These are phyloP conservation scores for Echeneis naucrates DNA, from an alignment of 2,797 vertebrate species.

Conservation along the genomic window DNA sequence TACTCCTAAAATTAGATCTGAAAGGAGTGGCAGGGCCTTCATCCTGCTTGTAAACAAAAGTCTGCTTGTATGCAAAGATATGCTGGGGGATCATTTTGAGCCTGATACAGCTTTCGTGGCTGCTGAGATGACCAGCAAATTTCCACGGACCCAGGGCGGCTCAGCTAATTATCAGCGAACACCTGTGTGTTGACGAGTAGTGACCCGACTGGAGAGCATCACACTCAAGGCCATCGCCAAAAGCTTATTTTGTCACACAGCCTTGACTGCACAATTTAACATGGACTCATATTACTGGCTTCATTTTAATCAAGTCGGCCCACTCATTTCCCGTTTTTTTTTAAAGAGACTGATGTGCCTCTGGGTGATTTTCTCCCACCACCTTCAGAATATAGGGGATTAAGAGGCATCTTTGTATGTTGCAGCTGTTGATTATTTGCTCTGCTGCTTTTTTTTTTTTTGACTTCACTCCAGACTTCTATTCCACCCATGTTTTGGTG, in stretches of 20 bases:
- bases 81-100: background rate
- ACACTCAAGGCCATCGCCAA: background rate
- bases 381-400: slow-evolving; percentile 46
- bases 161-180: background rate
- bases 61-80: slow-evolving; percentile 8
- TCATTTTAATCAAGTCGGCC: slow-evolving; percentile 28
- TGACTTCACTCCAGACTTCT: slow-evolving; percentile 36
- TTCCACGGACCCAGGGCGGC: background rate
- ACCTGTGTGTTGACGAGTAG: slow-evolving; percentile 23
- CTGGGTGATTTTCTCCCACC: slow-evolving; percentile 48
- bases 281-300: slow-evolving; percentile 1
- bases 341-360: slow-evolving; percentile 31
- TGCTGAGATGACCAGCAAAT: background rate
- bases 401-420: slow-evolving; percentile 47
- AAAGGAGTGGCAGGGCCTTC: slow-evolving; percentile 30
- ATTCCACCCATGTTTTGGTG: slow-evolving; percentile 25
- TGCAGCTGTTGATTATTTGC: slow-evolving; percentile 42
- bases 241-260: slow-evolving; percentile 10
- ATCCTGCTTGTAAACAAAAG: slow-evolving; percentile 30
- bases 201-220: background rate
- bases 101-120: background rate
- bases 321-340: slow-evolving; percentile 31
- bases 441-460: slow-evolving; percentile 8
- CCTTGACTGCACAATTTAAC: slow-evolving; percentile 25
- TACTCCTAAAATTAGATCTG: slow-evolving; percentile 52